Base-by-base conservation (phyloP, 2,888 invertebrate species). In the Theretra japonica region DNA sequence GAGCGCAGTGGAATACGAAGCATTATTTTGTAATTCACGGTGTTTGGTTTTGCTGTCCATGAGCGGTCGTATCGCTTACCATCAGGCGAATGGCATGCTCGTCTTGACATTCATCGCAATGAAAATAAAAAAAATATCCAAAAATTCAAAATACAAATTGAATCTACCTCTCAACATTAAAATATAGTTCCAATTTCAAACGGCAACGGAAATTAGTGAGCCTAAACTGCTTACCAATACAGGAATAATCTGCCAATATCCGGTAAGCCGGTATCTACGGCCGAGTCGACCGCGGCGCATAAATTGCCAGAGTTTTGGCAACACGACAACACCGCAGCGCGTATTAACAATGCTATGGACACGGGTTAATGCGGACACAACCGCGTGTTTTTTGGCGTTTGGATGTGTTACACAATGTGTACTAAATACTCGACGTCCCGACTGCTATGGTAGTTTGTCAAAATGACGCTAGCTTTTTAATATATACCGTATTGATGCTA, bases 211-310 rank as follows among this genome's bases (percentile, higher is more conserved):
- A 65, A 65, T 65, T 41, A 62, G 33, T 21, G 30, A 7, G 17
- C 65, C 65, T 65, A 65, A 65, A 65, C 65, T 48, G 65, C 17
- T 48, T 65, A 65, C 65, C 53, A 7, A 53, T 53, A 48, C 23
- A 19, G 28, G 19, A 65, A 65, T 65, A 65, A 65, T 65, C 48
- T 48, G 21, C 48, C 65, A 65, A 48, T 65, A 25, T 25, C 65
- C 48, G 6, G 41, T 48, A 33, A 30, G 21, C 30, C 7, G 21
- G 15, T 65, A 65, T 65, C 65, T 65, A 65, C 21, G 65, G 17
- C 41, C 6, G 21, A 30, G n/a, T 41, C 53, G 53, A 33, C 25
- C 60, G 48, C 65, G 15, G 23, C 11, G 21, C 53, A 53, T 62
- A 62, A 62, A 48, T 65, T 41, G 23, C 17, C 48, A 23, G 65